Base-by-base conservation (phyloP, 1,140 invertebrate genomes). In the Alviniconcha marisindica region DNA sequence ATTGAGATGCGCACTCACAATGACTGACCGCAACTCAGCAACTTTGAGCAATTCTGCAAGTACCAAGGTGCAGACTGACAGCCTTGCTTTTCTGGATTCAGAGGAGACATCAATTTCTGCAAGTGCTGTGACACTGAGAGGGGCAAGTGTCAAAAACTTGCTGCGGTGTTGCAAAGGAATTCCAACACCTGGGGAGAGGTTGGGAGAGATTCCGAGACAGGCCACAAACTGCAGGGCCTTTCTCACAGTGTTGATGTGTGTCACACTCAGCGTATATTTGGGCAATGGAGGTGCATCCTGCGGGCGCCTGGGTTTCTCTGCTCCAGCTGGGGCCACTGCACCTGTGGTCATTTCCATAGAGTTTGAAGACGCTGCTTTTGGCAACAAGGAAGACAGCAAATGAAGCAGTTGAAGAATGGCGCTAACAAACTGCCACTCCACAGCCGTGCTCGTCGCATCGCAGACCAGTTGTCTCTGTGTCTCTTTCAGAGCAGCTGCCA, bases 131-230 rank as follows among this genome's bases (percentile, higher is more conserved):
- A 33, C 69, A 40, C 40, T 15, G 24, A 71, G 33, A 38, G 69
- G 69, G 33, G 69, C 69, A 2, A 71, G 69, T 66, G 69, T 48
- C 69, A 56, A 38, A 78, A 79, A 42, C 40, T 28, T 66, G 60
- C 78, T 66, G 76, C 92, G 84, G 77, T 86, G 86, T 48, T 91
- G 87, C n/a, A 91, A 40, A 36, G 94, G 93, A 77, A 95, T 92
- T 10, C 96, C 96, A 77, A 97, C 89, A 3, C 95, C 95, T 60
- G 95, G 94, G 82, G 95, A 90, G n/a, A 96, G 89, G 89, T 95
- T 95, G 60, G 95, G 94, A 74, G 94, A 92, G 56, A 96, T 94
- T 83, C 96, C 96, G 71, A 96, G 91, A 40, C 94, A 94, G 14
- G 95, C 92, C 79, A 95, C 89, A 83, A 96, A 92, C 91, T 96